Conservation (phyloP, 2,888 invertebrate genomes). For the Cryptosula pallasiana region DNA sequence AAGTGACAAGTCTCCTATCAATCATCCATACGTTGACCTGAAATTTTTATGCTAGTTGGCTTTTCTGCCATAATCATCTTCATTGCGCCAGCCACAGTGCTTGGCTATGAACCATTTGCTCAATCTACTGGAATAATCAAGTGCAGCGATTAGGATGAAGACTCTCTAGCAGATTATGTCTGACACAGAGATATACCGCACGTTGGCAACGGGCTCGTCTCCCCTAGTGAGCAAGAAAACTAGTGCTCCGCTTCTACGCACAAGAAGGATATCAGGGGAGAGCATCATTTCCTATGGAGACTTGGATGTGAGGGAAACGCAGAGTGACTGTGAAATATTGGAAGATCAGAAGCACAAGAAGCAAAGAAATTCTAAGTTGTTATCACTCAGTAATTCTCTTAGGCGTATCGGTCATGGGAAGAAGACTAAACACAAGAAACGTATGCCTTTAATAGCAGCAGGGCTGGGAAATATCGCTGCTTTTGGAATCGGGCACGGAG, state of each 20-base stretch:
- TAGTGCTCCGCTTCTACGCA: neutral
- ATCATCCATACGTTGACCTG: neutral
- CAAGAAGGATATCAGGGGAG: neutral
- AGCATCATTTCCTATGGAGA: neutral
- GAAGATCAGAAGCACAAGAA: neutral
- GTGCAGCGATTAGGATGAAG: too few species aligned
- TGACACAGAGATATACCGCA: neutral
- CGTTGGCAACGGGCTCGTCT: neutral
- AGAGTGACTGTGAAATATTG: slow-evolving; percentile 16
- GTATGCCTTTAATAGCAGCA: neutral
- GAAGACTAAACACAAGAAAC: neutral
- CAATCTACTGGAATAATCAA: too few species aligned
- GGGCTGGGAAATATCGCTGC: slow-evolving; percentile 5
- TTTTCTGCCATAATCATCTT: neutral
- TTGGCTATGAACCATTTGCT: neutral
- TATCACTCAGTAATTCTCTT: neutral
- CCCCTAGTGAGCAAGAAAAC: slow-evolving; percentile 7
- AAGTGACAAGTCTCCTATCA: neutral
- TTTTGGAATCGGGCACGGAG: neutral
- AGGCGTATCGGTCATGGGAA: neutral
- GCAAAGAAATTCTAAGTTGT: neutral
- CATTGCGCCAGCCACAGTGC: too few species aligned
- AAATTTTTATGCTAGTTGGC: neutral
- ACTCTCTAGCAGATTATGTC: neutral
- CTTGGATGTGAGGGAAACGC: neutral